Percentiles rank a stretch among this genome's conserved stretches.
phyloP scores from a whole-genome alignment of 2,888 invertebrate species.

The Pogonocherus hispidulus region DNA sequence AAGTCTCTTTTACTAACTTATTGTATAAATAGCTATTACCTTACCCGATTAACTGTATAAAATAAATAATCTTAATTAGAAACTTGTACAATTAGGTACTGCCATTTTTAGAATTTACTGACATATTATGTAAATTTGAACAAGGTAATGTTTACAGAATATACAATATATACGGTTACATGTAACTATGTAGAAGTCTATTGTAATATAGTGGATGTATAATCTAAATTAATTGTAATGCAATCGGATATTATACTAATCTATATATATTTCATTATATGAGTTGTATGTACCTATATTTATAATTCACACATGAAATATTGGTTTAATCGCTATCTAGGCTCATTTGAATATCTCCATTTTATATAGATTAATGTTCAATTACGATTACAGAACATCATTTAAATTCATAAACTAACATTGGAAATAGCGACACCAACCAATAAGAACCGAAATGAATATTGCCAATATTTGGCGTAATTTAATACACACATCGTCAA shows the following conservation, averaged over 20 bases:
- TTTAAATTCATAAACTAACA: constrained; percentile 29
- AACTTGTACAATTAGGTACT: too few species aligned
- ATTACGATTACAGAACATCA: constrained; percentile 31
- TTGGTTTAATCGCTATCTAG: constrained; percentile 24
- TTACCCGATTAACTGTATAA: too few species aligned
- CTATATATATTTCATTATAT: constrained; percentile 26
- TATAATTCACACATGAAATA: constrained; percentile 26
- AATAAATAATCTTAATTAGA: too few species aligned
- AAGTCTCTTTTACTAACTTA: too few species aligned
- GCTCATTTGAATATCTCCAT: constrained; percentile 32
- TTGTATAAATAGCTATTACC: too few species aligned
- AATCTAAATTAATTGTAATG: constrained; percentile 17
- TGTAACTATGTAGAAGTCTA: neutral
- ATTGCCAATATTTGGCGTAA: neutral
- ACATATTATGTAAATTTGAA: too few species aligned
- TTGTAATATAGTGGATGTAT: constrained; percentile 3
- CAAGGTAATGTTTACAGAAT: neutral
- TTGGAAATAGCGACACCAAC: constrained; percentile 1
- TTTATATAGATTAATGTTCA: constrained; percentile 33
- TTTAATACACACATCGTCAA: constrained; percentile 5
- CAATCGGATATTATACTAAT: constrained; percentile 10
- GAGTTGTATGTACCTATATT: constrained; percentile 5
- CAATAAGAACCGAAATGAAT: constrained; percentile 10
- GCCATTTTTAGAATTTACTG: too few species aligned
- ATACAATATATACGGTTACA: too few species aligned